These are phyloP conservation scores for Tupiocoris notatus DNA, from an alignment of 2,888 invertebrate species.

Conservation along the genomic window DNA sequence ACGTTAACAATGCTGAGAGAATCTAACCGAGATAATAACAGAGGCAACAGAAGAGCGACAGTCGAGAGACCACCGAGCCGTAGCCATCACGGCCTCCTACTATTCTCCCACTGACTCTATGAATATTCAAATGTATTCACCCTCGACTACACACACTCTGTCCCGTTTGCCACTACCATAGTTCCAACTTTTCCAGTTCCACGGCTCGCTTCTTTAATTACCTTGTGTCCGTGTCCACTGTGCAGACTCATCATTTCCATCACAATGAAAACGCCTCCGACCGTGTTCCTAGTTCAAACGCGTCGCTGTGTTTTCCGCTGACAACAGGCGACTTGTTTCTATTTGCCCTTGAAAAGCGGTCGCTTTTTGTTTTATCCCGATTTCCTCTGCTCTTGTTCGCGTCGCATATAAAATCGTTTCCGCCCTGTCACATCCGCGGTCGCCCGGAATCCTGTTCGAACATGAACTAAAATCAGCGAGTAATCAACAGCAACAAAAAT, in stretches of 20 bases:
- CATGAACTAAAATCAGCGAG: no score
- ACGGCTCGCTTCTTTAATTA: constrained; percentile 27
- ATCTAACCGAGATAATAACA: constrained; percentile 34
- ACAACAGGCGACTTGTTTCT: not conserved
- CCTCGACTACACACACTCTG: not conserved
- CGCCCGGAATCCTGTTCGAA: no score
- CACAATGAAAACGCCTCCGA: not conserved
- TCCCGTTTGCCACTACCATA: not conserved
- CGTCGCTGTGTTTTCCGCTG: not conserved
- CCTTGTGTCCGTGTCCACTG: constrained; percentile 39
- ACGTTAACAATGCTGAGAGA: constrained; percentile 40
- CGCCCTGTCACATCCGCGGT: not conserved
- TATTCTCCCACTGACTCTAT: constrained; percentile 39
- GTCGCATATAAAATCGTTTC: not conserved
- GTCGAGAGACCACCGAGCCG: constrained; percentile 16
- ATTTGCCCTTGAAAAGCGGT: not conserved
- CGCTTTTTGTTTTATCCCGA: not conserved
- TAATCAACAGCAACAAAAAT: no score
- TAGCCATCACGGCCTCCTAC: not conserved
- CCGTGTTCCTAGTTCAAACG: not conserved
- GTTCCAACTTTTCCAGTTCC: not conserved
- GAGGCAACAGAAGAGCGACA: constrained; percentile 22
- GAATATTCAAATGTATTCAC: constrained; percentile 31
- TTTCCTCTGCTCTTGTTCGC: not conserved
- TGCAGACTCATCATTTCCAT: constrained; percentile 30